Base-by-base conservation (phyloP, 2,888 invertebrate genomes). In the Iphiclides podalirius region DNA sequence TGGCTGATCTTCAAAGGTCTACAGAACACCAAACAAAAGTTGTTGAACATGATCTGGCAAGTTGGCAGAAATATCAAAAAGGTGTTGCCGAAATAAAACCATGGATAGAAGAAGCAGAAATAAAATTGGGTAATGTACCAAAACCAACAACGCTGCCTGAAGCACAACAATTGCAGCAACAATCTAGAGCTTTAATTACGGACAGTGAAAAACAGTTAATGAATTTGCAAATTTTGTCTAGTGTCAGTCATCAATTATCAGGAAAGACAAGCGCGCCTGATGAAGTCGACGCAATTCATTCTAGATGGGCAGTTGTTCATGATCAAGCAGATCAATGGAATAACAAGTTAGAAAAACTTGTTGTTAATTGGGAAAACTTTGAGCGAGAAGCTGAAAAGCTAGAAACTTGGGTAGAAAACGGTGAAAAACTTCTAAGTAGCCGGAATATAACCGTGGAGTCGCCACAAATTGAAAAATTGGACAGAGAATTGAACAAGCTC, bases 61-160 rank as follows among this genome's bases (percentile, higher is more conserved):
- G 94, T 57, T 97, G 96, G 95, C 93, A 96, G 68, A 92, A 93
- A 63, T 96, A 96, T 76, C 95, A 96, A 78, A 90, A 91, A 36
- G 93, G 92, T 47, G 90, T 96, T 20, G 91, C 94, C 52, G 93
- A 94, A 74, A 91, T 97, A 42, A 94, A 94, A 71, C 96, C 97
- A 0, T 96, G 97, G 94, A 92, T 98, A 47, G 95, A 96, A 72
- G 91, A 95, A 70, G 95, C 95, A 12, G 97, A 98, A 84, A 80
- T 93, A n/a, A 94, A 94, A 81, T 90, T 96, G 16, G 91, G 93
- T 12, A 90, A 90, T 53, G 92, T 93, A 6, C 91, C 94, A 3
- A 96, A 95, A 75, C 96, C 97, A 12, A 82, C 91, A 2, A 93
- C 93, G 35, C 84, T 97, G 44, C 90, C 93, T 55, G 97, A 98